Conservation (phyloP, 2,797 vertebrate genomes). For the Cyprinodon diabolis region DNA sequence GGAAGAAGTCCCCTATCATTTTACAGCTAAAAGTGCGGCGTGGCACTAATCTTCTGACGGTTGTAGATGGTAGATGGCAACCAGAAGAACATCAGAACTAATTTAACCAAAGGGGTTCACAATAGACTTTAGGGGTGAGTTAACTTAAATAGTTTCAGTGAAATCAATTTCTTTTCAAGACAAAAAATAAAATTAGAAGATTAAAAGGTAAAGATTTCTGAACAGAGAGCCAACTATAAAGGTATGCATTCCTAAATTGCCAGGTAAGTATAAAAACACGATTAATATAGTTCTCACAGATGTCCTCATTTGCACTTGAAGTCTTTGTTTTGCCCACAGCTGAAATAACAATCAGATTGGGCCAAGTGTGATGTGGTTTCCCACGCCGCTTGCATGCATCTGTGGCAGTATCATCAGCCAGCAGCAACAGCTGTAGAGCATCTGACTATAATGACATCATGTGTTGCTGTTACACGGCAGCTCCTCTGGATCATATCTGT, state of each 20-base stretch:
- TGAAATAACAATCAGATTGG: slow-evolving; percentile 10
- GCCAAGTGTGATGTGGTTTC: slow-evolving; percentile 35
- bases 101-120: too few relatives aligned
- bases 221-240: neutral
- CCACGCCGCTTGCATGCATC: slow-evolving; percentile 40
- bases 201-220: neutral
- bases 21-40: too few relatives aligned
- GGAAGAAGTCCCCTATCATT: too few relatives aligned
- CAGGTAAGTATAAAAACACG: neutral
- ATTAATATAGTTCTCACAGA: neutral
- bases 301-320: neutral
- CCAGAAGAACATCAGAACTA: neutral
- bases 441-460: slow-evolving; percentile 36
- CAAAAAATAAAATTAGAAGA: neutral
- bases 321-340: neutral
- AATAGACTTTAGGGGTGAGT: too few relatives aligned
- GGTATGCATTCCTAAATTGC: neutral
- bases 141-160: neutral
- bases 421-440: slow-evolving; percentile 16
- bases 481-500: neutral
- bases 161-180: neutral
- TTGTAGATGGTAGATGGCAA: neutral
- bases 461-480: slow-evolving; percentile 18
- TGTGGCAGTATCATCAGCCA: slow-evolving; percentile 27
- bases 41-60: too few relatives aligned